Conservation (phyloP, 2,888 invertebrate species). For the Dryobotodes eremita region DNA sequence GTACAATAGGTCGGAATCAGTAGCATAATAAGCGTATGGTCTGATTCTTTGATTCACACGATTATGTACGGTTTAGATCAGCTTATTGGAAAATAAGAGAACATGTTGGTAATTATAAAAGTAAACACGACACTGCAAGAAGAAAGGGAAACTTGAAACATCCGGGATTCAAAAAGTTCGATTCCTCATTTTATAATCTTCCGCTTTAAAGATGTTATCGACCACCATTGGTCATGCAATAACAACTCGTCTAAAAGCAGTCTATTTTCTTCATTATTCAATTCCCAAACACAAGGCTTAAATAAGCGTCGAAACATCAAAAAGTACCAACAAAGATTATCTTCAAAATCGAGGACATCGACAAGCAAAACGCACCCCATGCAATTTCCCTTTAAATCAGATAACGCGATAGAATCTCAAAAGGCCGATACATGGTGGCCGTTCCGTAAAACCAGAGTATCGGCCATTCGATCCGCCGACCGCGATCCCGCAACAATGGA, state of each 20-base stretch:
- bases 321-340: slow-evolving; percentile 2
- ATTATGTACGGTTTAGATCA: neutral
- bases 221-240: neutral
- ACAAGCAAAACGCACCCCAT: slow-evolving; percentile 18
- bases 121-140: neutral
- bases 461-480: slow-evolving; percentile 68
- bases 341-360: slow-evolving; percentile 14
- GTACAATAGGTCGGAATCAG: slow-evolving; percentile 49
- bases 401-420: slow-evolving; percentile 48
- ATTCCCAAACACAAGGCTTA: neutral
- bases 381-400: slow-evolving; percentile 45
- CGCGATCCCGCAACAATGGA: slow-evolving; percentile 68
- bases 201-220: neutral
- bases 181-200: neutral
- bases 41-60: slow-evolving; percentile 19
- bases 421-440: slow-evolving; percentile 47
- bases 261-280: neutral
- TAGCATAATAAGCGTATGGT: slow-evolving; percentile 2
- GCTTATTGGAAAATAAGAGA: slow-evolving; percentile 6
- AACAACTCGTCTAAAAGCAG: neutral
- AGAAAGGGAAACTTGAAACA: slow-evolving; percentile 4
- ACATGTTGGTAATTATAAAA: neutral
- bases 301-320: neutral
- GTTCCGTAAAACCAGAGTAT: slow-evolving; percentile 50
- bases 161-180: neutral